Evolutionary conservation across 2,797 vertebrate species (phyloP), one percentile per base, ranked within the genome.

Genomic region (Fundulus diaphanus): DNA sequence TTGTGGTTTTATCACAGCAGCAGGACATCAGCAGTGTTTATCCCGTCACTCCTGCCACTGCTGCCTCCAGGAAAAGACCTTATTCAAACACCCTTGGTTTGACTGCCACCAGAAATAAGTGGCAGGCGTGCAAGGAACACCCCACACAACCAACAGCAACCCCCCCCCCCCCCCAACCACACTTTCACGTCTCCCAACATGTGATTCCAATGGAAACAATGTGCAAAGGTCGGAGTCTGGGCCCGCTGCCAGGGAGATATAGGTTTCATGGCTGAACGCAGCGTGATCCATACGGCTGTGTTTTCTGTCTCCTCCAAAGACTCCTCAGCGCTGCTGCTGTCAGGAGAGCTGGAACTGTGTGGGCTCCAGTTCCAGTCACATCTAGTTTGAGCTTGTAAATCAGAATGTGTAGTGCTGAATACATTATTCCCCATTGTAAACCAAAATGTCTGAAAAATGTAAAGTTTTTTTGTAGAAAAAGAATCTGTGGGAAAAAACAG

Each of bases 171-270:
- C 6, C n/a, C 54, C 8, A n/a, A 9, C 27, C 54, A 7, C 54
- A 29, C 15, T 5, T 76, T 78, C 46, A 7, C 70, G 48, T 72
- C 77, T 77, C 7, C 87, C 85, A 79, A 42, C 86, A 54, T 73
- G 81, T 73, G 76, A 84, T 77, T 77, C 66, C 48, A 5, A 51
- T 86, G 86, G 86, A 85, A 88, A 87, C 82, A 76, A 63, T 63
- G 85, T 85, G 6, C 83, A 87, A 89, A 90, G 88, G 85, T 86
- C 82, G 82, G 68, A 88, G 79, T 88, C 71, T 57, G 35, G 57
- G 33, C 74, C 80, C 52, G 84, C 82, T 85, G 82, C 77, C 84
- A 68, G 77, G 37, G 57, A 66, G 16, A 73, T 73, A 80, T 75
- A 70, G 48, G 33, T 82, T 78, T 73, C 78, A 68, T 1, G 56